Percentiles rank a stretch among this genome's conserved stretches.
Evolutionary conservation across 2,113 vertebrate genomes (phyloP).

Genomic region (Phoxinus phoxinus): DNA sequence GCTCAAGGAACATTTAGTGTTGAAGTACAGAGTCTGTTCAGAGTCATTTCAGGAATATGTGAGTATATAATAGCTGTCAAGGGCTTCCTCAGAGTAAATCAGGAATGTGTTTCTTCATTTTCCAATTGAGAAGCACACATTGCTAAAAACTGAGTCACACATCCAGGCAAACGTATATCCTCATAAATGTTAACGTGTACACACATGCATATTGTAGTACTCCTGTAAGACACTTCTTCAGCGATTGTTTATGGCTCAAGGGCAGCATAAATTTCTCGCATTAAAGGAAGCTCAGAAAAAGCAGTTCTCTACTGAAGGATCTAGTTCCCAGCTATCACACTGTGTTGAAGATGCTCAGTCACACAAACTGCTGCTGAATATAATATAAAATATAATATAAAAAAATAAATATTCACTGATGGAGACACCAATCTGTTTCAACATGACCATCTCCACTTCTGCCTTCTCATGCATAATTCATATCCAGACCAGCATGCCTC

Average conservation of each 20-base stretch:
- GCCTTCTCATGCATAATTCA: slow-evolving; percentile 39
- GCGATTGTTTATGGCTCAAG: background rate
- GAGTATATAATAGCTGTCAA: background rate
- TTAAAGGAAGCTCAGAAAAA: background rate
- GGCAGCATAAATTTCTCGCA: background rate
- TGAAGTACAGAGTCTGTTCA: background rate
- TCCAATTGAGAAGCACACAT: background rate
- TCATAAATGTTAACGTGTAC: background rate
- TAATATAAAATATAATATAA: slow-evolving; percentile 12
- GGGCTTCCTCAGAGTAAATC: background rate
- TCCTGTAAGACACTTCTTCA: background rate
- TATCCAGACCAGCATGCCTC: slow-evolving; percentile 39
- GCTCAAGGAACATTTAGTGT: background rate
- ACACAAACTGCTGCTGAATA: slow-evolving; percentile 36
- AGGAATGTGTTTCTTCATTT: background rate
- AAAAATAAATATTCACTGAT: slow-evolving; percentile 27
- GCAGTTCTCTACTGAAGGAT: background rate
- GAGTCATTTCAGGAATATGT: background rate
- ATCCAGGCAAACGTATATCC: background rate
- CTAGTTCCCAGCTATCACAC: slow-evolving; percentile 14
- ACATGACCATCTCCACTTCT: slow-evolving; percentile 37
- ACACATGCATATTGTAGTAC: background rate
- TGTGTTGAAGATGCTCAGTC: slow-evolving; percentile 33
- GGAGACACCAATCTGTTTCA: slow-evolving; percentile 45
- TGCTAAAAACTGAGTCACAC: background rate